Conservation (phyloP, 1,140 invertebrate genomes). For the Melanaphis sacchari region DNA sequence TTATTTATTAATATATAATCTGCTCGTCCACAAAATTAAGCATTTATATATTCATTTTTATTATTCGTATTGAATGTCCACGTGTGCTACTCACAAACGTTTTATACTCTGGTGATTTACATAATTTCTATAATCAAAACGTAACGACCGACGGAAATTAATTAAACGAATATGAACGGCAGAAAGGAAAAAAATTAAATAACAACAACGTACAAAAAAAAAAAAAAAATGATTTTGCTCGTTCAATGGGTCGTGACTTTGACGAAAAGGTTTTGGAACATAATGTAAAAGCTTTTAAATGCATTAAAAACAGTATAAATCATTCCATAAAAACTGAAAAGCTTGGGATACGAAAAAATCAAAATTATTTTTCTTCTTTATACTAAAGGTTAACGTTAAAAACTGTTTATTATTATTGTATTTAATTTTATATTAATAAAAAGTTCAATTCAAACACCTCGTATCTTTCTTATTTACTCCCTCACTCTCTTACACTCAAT, state of each 20-base stretch:
- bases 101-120: constrained; percentile 18
- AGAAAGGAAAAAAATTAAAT: background rate
- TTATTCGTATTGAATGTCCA: constrained; percentile 27
- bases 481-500: no score
- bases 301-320: background rate
- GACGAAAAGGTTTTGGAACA: background rate
- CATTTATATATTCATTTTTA: constrained; percentile 9
- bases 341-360: background rate
- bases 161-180: constrained; percentile 20
- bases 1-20: constrained; percentile 40
- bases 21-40: constrained; percentile 6
- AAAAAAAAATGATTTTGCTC: background rate
- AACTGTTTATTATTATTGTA: background rate
- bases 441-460: background rate
- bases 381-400: background rate
- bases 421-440: background rate
- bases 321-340: background rate
- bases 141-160: background rate
- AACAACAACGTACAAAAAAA: background rate
- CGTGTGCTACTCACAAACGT: constrained; percentile 26
- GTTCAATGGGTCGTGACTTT: background rate
- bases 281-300: background rate
- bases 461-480: background rate
- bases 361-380: constrained; percentile 9
- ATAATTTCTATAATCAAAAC: constrained; percentile 21